Evolutionary conservation across 1,140 invertebrate genomes (phyloP), one percentile per base, ranked within the genome.

Genomic region (Platyura marginata): DNA sequence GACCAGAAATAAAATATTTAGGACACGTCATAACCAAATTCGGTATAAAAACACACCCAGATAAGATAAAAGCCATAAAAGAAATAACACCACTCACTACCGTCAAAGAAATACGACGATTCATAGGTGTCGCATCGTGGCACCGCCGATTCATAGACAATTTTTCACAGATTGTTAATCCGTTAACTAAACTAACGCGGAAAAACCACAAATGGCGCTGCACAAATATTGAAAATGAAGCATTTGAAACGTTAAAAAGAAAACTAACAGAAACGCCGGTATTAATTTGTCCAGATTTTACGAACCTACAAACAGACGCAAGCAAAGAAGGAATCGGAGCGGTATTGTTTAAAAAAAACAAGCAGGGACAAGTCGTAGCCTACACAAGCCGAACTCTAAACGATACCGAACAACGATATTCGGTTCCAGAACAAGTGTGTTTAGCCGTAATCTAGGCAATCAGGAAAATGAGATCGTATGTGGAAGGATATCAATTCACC

Each of bases 371-470:
- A 8, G 3, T 11, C 3, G 19, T 21, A 3, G 36, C 3, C 3
- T 38, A 38, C 19, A 21, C 18, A 18, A 18, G n/a, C 21, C 21
- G 58, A 21, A 34, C 49, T 8, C 38, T 68, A 15, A 48, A 35
- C 11, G 22, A 32, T 9, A 42, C 49, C n/a, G 64, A 70, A 50
- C 46, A 35, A 25, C 61, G 63, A 33, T 68, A 62, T 35, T 45
- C 40, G 1, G 53, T 48, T 9, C 57, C 53, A 1, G 59, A 66
- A 45, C 21, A 51, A 40, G 64, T 66, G 51, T 48, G 49, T 45
- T 46, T 69, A 9, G 62, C 62, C 1, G 47, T 67, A 4, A n/a
- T n/a, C n/a, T n/a, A 43, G 66, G 9, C 56, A 47, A 49, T 56
- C 56, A 1, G 47, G 65, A 52, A 60, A 41, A 61, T 62, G 42